These are phyloP conservation scores for Miichthys miiuy DNA, from an alignment of 2,797 vertebrate species.

Conservation along the genomic window DNA sequence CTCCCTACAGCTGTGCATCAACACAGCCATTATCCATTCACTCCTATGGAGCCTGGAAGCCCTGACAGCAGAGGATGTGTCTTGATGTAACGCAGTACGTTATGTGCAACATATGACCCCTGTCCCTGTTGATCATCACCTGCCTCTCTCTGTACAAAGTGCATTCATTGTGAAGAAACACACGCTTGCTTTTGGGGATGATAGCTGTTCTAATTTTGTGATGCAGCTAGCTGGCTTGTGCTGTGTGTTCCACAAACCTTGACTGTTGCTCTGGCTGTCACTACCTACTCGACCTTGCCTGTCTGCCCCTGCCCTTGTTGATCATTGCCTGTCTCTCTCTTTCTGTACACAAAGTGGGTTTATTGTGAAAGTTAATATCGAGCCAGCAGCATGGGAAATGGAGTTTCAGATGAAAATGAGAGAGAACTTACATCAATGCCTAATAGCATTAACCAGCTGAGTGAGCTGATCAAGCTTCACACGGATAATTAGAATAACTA, in stretches of 20 bases:
- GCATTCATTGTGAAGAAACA: neutral
- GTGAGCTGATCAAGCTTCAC: neutral
- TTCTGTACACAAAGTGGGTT: too few relatives aligned
- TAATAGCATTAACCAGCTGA: neutral
- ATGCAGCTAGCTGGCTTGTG: too few relatives aligned
- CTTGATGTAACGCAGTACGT: neutral
- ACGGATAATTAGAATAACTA: neutral
- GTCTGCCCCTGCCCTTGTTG: too few relatives aligned
- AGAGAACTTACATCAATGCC: neutral
- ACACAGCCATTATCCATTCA: conserved; percentile 20
- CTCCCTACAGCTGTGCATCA: conserved; percentile 18
- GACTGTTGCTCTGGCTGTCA: too few relatives aligned
- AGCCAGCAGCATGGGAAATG: neutral
- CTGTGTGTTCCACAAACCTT: too few relatives aligned
- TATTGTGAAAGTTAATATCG: neutral
- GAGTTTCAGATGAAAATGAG: neutral
- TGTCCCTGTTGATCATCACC: neutral
- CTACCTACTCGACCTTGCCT: too few relatives aligned
- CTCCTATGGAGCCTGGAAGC: neutral
- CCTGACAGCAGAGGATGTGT: conserved; percentile 14
- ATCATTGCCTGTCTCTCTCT: too few relatives aligned
- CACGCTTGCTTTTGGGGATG: too few relatives aligned
- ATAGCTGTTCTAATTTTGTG: too few relatives aligned
- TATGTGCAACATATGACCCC: neutral
- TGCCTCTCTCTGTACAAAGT: neutral